A percentile compares a stretch with the other conserved stretches of the same genome.
Evolutionary conservation across 2,888 invertebrate species (phyloP).

Genomic region (Timema cristinae): DNA sequence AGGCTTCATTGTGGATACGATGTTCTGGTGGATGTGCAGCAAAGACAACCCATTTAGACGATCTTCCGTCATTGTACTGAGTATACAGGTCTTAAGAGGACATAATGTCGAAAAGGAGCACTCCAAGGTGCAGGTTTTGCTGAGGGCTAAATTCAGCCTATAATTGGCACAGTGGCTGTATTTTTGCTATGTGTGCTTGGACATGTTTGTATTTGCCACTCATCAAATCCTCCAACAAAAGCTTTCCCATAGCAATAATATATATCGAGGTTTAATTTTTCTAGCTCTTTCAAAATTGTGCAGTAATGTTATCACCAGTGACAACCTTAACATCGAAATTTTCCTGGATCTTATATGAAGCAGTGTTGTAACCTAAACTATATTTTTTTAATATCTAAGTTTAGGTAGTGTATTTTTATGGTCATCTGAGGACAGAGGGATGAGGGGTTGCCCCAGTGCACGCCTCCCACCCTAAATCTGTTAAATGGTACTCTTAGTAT

Average conservation of each 20-base stretch:
- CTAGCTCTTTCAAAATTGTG: constrained; percentile 11
- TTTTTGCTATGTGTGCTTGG: background rate
- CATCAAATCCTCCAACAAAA: background rate
- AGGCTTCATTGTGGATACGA: background rate
- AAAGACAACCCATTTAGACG: background rate
- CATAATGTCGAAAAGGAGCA: background rate
- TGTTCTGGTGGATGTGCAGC: constrained; percentile 9
- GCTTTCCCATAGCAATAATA: background rate
- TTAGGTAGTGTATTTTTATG: too few relatives aligned
- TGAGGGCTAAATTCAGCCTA: background rate
- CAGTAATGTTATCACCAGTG: constrained; percentile 6
- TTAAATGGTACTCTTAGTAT: too few relatives aligned
- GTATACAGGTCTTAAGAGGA: background rate
- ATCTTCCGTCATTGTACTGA: background rate
- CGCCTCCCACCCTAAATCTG: too few relatives aligned
- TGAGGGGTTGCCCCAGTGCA: too few relatives aligned
- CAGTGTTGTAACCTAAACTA: background rate
- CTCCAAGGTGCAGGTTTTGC: background rate
- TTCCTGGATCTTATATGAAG: constrained; percentile 5
- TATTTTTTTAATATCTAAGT: too few relatives aligned
- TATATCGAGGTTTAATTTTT: background rate
- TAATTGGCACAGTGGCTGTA: constrained; percentile 1
- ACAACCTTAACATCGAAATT: background rate
- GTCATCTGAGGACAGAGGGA: too few relatives aligned
- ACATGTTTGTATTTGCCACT: constrained; percentile 3